These are phyloP conservation scores for Drosophila biarmipes DNA, from an alignment of 1,140 invertebrate species.

Conservation along the genomic window DNA sequence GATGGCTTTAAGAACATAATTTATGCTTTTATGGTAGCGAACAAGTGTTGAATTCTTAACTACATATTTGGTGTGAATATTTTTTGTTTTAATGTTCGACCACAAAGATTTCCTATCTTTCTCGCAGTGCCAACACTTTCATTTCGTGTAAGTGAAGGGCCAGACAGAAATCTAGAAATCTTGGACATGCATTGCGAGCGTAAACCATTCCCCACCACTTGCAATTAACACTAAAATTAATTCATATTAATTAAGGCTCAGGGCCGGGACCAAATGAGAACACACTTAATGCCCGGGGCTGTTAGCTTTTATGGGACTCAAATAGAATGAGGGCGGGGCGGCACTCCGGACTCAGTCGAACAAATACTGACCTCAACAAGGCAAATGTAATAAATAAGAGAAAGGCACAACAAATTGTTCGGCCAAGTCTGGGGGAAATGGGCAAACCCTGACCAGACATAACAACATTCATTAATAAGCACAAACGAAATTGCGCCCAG, in stretches of 20 bases:
- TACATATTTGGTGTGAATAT: background rate
- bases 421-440: slow-evolving; percentile 36
- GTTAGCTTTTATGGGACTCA: slow-evolving; percentile 66
- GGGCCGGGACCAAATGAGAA: slow-evolving; percentile 65
- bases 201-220: slow-evolving; percentile 68
- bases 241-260: slow-evolving; percentile 80
- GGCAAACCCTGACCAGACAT: slow-evolving; percentile 69
- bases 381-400: slow-evolving; percentile 78
- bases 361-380: slow-evolving; percentile 79
- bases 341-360: slow-evolving; percentile 43
- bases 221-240: slow-evolving; percentile 82
- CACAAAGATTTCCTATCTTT: slow-evolving; percentile 10
- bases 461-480: slow-evolving; percentile 78
- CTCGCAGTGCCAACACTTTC: slow-evolving; percentile 60
- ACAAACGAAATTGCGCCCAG: slow-evolving; percentile 69
- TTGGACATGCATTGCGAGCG: slow-evolving; percentile 47
- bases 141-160: slow-evolving; percentile 37
- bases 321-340: slow-evolving; percentile 33
- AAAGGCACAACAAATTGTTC: slow-evolving; percentile 40
- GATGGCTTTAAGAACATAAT: background rate
- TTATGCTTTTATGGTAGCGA: too few species aligned
- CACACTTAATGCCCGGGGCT: slow-evolving; percentile 72
- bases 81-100: background rate
- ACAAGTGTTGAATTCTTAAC: background rate
- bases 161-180: slow-evolving; percentile 32